Evolutionary conservation across 2,888 invertebrate genomes (phyloP).

Genomic region (Drosophila cyrtoloma): DNA sequence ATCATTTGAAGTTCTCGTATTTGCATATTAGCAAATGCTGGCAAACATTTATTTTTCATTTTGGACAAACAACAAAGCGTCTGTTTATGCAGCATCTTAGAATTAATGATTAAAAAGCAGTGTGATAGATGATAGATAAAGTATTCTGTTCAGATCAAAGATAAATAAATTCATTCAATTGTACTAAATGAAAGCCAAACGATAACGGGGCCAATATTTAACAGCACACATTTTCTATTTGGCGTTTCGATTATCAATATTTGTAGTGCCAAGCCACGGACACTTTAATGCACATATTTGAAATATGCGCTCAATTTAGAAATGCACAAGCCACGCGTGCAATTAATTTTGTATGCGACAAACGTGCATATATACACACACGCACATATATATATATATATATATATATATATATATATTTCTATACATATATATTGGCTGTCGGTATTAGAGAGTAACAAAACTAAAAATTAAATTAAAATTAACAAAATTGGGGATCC

Average conservation of each 20-base stretch:
- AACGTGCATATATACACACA: not conserved
- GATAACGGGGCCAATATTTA: not conserved
- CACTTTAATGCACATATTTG: conserved; percentile 21
- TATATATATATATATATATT: not conserved
- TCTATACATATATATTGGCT: not conserved
- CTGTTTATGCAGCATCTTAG: not conserved
- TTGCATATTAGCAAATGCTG: not conserved
- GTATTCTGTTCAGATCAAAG: not conserved
- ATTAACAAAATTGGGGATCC: conserved; percentile 12
- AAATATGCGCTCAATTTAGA: conserved; percentile 20
- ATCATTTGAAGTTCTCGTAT: not conserved
- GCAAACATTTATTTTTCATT: not conserved
- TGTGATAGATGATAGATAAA: not conserved
- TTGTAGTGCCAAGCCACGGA: not conserved
- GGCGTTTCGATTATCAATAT: not conserved
- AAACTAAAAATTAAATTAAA: conserved; percentile 62
- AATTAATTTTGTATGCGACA: conserved; percentile 4
- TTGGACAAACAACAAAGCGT: not conserved
- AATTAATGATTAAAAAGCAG: not conserved
- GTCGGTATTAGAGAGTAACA: not conserved
- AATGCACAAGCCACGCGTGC: conserved; percentile 19
- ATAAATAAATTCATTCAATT: not conserved
- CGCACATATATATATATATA: not conserved
- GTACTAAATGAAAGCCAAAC: not conserved
- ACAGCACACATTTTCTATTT: not conserved